Conservation (phyloP, 2,888 invertebrate genomes). For the Drosophila niveifrons region DNA sequence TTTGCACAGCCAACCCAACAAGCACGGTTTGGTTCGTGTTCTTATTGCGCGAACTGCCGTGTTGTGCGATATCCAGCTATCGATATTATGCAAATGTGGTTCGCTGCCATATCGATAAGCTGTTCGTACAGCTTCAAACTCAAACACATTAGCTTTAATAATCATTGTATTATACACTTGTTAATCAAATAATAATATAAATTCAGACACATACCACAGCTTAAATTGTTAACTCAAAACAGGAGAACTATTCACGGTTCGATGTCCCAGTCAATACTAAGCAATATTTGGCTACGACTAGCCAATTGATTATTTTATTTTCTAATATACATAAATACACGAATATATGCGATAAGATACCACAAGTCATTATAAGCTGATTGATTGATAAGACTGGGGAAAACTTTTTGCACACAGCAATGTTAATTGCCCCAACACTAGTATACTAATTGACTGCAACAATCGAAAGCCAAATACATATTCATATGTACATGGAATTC, state of each 20-base stretch:
- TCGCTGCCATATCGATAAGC: not conserved
- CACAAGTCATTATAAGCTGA: not conserved
- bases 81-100: conserved; percentile 3
- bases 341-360: conserved; percentile 24
- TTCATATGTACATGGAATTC: not conserved
- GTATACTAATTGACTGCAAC: conserved; percentile 10
- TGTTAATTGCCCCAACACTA: conserved; percentile 15
- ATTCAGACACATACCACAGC: not conserved
- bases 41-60: conserved; percentile 1
- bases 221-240: not conserved
- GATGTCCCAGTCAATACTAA: conserved; percentile 11
- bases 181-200: not conserved
- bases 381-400: not conserved
- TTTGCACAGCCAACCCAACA: conserved; percentile 13
- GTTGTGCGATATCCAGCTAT: not conserved
- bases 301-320: conserved; percentile 10
- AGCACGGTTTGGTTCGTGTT: conserved; percentile 17
- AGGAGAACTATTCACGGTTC: not conserved
- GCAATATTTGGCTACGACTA: not conserved
- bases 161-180: not conserved
- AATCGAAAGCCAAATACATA: not conserved
- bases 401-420: conserved; percentile 7
- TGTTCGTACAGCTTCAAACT: not conserved
- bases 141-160: not conserved
- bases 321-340: not conserved